Base-by-base conservation (phyloP, 2,888 invertebrate genomes). In the Stenodema calcarata region DNA sequence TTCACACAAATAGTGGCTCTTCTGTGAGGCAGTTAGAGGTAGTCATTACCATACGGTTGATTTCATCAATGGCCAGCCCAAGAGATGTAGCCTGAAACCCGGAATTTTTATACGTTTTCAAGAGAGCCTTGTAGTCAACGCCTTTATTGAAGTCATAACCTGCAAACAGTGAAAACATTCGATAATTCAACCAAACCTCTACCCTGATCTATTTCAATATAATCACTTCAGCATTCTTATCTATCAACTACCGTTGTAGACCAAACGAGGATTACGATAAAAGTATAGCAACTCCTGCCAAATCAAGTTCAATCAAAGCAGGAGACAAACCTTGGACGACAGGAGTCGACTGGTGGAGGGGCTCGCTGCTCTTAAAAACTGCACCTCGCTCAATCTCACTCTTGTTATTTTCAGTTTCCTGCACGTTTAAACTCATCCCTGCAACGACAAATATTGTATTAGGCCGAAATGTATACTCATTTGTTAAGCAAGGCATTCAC, bases 31-130 rank as follows among this genome's bases (percentile, higher is more conserved):
- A n/a, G n/a, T n/a, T n/a, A n/a, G n/a, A n/a, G n/a, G n/a, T n/a
- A n/a, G n/a, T n/a, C 35, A 28, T 89, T 92, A 94, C 94, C 99
- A 99, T 99, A 93, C 94, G 95, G 90, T 97, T 96, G 88, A 99
- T 95, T 93, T 99, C 98, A 82, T 95, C 93, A 0, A 99, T 95
- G 0, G 98, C 98, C 90, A 95, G 92, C 0, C 97, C 98, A 91
- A 99, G 96, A 92, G 95, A 98, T 0, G 98, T 98, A 0, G 99
- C 98, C 93, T 99, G 99, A 91, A 99, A 99, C n/a, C 99, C 99
- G 27, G 95, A 95, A 86, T 93, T 92, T 42, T 93, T 91, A 91
- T 96, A 99, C 41, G 95, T 95, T 88, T 95, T 93, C 70, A 99
- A 93, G 85, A 99, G 92, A 90, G 94, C 94, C 88, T 95, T 94